Evolutionary conservation across 1,140 invertebrate species (phyloP).

Genomic region (Kradibia gibbosae): DNA sequence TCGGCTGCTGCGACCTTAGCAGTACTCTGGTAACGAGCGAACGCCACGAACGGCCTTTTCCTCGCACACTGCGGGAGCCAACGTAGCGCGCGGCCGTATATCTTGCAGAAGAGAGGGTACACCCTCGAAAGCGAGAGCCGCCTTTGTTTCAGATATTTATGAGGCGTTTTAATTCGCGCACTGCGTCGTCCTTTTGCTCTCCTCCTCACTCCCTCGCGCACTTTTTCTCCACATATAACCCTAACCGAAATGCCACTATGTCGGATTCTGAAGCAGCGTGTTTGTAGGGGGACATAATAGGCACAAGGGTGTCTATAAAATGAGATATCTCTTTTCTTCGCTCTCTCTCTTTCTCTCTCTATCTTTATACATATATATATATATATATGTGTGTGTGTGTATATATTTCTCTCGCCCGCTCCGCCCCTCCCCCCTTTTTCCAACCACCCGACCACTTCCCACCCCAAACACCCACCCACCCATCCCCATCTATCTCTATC

Average conservation of each 20-base stretch:
- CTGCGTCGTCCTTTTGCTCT: constrained; percentile 62
- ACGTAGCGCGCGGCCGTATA: constrained; percentile 61
- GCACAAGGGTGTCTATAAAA: constrained; percentile 70
- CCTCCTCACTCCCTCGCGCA: constrained; percentile 38
- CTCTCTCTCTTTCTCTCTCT: constrained; percentile 29
- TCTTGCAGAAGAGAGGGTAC: constrained; percentile 65
- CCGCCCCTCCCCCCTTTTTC: not conserved
- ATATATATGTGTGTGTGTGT: too few species aligned
- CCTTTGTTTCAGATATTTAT: constrained; percentile 75
- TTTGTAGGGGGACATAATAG: constrained; percentile 53
- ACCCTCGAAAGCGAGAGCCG: constrained; percentile 71
- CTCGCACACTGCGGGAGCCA: not conserved
- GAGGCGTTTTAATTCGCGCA: constrained; percentile 73
- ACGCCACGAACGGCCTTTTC: constrained; percentile 6
- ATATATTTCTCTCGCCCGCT: too few species aligned
- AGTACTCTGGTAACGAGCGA: not conserved
- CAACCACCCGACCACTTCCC: not conserved
- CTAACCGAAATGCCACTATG: not conserved
- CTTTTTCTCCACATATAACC: not conserved
- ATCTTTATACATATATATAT: too few species aligned
- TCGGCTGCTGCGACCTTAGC: not conserved
- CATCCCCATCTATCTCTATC: too few species aligned
- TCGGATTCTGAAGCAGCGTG: not conserved
- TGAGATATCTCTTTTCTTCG: constrained; percentile 44
- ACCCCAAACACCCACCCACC: too few species aligned